Evolutionary conservation across 2,113 vertebrate species (phyloP).

Genomic region (Notothenia coriiceps): DNA sequence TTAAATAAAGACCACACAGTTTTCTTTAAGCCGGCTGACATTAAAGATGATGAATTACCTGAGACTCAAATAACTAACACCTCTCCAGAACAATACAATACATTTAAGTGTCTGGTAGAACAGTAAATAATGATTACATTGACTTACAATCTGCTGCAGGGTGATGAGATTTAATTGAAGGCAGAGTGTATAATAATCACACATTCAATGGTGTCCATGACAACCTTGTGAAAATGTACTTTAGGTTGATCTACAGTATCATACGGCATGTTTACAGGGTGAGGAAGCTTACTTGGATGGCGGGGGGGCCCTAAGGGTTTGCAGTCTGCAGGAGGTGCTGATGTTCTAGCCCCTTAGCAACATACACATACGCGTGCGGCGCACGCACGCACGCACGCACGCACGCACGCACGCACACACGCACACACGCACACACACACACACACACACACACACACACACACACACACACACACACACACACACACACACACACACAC

Average conservation of each 20-base stretch:
- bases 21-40: conserved; percentile 6
- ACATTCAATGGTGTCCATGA: conserved; percentile 10
- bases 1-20: conserved; percentile 12
- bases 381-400: conserved; percentile 2
- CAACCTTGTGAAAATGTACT: conserved; percentile 29
- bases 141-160: conserved; percentile 14
- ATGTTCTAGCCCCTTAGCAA: conserved; percentile 42
- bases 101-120: conserved; percentile 7
- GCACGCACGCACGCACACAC: conserved; percentile 24
- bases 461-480: conserved; percentile 38
- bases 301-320: conserved; percentile 37
- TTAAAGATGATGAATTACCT: conserved; percentile 4
- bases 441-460: conserved; percentile 36
- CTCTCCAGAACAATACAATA: conserved; percentile 16
- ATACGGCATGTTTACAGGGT: conserved; percentile 47
- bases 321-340: conserved; percentile 58
- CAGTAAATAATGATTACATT: neutral
- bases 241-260: conserved; percentile 33
- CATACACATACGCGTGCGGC: neutral
- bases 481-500: conserved; percentile 36
- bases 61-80: neutral
- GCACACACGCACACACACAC: conserved; percentile 38
- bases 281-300: conserved; percentile 35
- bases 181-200: neutral
- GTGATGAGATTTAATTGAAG: neutral